These are phyloP conservation scores for Pica pica DNA, from an alignment of 2,113 vertebrate species.

Conservation along the genomic window DNA sequence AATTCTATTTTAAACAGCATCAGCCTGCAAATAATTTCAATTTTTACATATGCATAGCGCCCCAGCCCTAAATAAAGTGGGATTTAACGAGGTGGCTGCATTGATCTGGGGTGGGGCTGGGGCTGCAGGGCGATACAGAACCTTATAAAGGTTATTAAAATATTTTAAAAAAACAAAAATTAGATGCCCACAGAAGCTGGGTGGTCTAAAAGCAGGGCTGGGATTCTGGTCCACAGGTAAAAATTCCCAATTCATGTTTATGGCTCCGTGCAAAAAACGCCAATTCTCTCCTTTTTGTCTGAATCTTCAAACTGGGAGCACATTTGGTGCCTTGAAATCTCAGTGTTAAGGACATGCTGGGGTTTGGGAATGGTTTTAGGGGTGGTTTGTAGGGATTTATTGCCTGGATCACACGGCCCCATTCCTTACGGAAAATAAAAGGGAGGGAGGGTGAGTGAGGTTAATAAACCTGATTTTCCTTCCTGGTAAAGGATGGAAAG, in stretches of 20 bases:
- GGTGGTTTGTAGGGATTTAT: background rate
- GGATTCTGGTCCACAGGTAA: background rate
- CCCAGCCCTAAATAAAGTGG: background rate
- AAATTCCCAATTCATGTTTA: background rate
- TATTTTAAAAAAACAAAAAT: background rate
- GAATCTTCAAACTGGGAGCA: background rate
- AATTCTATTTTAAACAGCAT: background rate
- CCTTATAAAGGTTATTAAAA: background rate
- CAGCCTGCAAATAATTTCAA: background rate
- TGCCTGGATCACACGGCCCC: background rate
- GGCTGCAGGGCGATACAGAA: slow-evolving; percentile 18
- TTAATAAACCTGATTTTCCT: background rate
- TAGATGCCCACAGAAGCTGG: background rate
- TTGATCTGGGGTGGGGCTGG: background rate
- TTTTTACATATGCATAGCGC: background rate
- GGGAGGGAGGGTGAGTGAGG: background rate
- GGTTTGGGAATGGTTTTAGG: background rate
- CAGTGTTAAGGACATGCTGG: background rate
- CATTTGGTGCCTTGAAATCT: background rate
- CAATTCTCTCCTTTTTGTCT: background rate
- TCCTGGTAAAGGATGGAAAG: background rate
- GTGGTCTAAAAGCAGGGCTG: slow-evolving; percentile 46
- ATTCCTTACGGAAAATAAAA: background rate
- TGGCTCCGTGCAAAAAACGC: background rate
- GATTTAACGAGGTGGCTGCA: background rate